Percentiles rank a stretch among this genome's conserved stretches.
These are phyloP conservation scores for Nerophis lumbriciformis DNA, from an alignment of 2,113 vertebrate genomes.

Conservation along the genomic window DNA sequence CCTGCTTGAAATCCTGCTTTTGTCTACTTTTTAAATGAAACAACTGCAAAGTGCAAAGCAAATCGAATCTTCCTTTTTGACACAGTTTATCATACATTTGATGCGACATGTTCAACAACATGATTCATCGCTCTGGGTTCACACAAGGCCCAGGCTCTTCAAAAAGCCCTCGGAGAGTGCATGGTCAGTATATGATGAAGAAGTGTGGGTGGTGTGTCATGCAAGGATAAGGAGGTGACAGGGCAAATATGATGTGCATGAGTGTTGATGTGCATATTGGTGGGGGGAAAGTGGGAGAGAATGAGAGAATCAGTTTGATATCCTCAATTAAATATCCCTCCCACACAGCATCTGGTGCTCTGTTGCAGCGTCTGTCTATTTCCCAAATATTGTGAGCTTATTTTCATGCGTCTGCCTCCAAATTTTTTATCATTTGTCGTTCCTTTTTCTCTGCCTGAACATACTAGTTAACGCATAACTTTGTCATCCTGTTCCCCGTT, in stretches of 20 bases:
- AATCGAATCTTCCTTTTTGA: background rate
- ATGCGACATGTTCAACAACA: background rate
- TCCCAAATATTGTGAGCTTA: conserved; percentile 18
- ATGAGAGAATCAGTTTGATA: conserved; percentile 63
- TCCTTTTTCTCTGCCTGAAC: conserved; percentile 14
- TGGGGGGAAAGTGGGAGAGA: conserved; percentile 43
- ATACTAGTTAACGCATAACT: background rate
- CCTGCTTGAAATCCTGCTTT: background rate
- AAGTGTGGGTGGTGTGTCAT: conserved; percentile 32
- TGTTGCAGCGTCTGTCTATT: conserved; percentile 55
- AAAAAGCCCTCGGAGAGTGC: conserved; percentile 1
- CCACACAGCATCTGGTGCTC: conserved; percentile 68
- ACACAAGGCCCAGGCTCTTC: conserved; percentile 1
- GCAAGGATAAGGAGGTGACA: conserved; percentile 49
- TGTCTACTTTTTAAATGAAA: conserved; percentile 14
- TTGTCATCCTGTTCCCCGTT: background rate
- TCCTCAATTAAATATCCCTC: conserved; percentile 70
- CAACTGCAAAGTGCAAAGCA: background rate
- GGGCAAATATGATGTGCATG: conserved; percentile 45
- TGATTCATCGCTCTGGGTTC: conserved; percentile 14
- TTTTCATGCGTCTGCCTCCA: conserved; percentile 21
- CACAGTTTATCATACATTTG: background rate
- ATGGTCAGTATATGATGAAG: conserved; percentile 22
- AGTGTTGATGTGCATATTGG: conserved; percentile 20
- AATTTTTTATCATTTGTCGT: conserved; percentile 5